Conservation (phyloP, 1,140 invertebrate species). For the Radopholus similis region DNA sequence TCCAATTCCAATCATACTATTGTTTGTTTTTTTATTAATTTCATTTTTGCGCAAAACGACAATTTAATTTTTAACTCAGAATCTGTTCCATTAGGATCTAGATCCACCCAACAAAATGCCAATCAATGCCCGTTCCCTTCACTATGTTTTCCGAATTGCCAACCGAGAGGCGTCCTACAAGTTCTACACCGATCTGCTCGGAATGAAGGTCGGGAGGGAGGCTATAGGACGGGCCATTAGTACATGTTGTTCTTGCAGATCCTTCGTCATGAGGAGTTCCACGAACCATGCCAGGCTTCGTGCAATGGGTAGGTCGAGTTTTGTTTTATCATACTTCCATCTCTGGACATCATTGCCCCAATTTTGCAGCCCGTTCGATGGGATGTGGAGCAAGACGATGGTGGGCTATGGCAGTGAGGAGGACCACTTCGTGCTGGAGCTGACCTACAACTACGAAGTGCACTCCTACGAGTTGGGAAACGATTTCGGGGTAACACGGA, state of each 20-base stretch:
- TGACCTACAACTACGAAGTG: slow-evolving; percentile 95
- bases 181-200: slow-evolving; percentile 82
- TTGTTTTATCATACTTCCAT: too few relatives aligned
- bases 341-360: slow-evolving; percentile 1
- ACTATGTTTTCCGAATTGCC: slow-evolving; percentile 82
- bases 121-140: slow-evolving; percentile 25
- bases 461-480: slow-evolving; percentile 78
- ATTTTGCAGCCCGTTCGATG: slow-evolving; percentile 84
- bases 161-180: slow-evolving; percentile 76
- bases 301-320: slow-evolving; percentile 10
- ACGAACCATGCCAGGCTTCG: slow-evolving; percentile 64
- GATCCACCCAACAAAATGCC: neutral
- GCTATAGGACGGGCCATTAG: too few relatives aligned
- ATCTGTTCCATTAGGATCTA: too few relatives aligned
- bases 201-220: slow-evolving; percentile 98
- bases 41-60: neutral
- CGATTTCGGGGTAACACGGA: slow-evolving; percentile 72
- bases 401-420: slow-evolving; percentile 93
- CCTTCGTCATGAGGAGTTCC: slow-evolving; percentile 91
- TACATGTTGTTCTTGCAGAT: too few relatives aligned
- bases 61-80: neutral
- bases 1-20: neutral
- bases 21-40: neutral
- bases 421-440: slow-evolving; percentile 87
- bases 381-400: slow-evolving; percentile 98